Percentiles rank a stretch among this genome's conserved stretches.
Conservation (phyloP, 2,113 vertebrate genomes). For the Proterorhinus semilunaris region DNA sequence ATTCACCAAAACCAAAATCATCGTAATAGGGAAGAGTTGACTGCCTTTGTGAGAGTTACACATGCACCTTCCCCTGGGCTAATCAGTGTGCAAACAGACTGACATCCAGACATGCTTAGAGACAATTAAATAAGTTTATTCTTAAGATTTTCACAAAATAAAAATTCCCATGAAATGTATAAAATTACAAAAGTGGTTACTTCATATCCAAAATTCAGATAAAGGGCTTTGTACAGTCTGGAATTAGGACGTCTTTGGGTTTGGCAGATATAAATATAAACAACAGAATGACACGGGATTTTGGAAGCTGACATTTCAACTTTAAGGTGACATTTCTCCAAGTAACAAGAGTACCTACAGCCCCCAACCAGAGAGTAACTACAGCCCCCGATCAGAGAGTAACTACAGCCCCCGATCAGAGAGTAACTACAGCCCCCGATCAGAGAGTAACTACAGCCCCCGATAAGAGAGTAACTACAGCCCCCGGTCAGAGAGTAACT, state of each 20-base stretch:
- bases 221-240: not conserved
- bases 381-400: not conserved
- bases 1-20: too few relatives aligned
- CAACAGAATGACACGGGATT: not conserved
- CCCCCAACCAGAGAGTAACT: not conserved
- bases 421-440: too few relatives aligned
- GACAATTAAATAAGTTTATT: constrained; percentile 9
- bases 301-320: not conserved
- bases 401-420: not conserved
- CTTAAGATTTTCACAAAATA: not conserved
- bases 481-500: not conserved
- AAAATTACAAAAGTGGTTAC: constrained; percentile 10
- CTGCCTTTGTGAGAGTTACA: too few relatives aligned
- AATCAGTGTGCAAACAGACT: constrained; percentile 15
- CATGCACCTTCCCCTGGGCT: constrained; percentile 10
- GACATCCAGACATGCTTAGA: not conserved
- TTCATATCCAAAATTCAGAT: not conserved
- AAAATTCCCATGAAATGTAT: constrained; percentile 1
- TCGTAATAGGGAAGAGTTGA: too few relatives aligned
- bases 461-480: not conserved
- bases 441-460: not conserved
- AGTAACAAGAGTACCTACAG: not conserved
- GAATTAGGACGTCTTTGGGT: not conserved
- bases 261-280: not conserved
- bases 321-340: not conserved